phyloP scores from a whole-genome alignment of 2,797 vertebrate genomes.

The Anabacerthia variegaticeps region DNA sequence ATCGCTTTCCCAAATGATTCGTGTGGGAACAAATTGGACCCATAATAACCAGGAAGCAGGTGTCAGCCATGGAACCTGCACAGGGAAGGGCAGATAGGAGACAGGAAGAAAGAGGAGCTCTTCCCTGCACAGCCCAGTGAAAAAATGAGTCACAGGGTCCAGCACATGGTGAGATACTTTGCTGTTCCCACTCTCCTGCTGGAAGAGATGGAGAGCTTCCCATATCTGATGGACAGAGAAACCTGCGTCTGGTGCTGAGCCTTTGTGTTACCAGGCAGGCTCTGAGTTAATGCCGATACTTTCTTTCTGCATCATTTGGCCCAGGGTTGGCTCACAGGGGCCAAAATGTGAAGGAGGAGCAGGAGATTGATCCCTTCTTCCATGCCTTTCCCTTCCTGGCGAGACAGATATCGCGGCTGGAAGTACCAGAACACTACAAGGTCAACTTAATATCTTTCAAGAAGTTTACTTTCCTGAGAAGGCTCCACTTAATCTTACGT shows the following conservation, averaged over 20 bases:
- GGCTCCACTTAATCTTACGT: not conserved
- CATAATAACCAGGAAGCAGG: not conserved
- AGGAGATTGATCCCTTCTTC: not conserved
- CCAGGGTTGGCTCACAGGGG: not conserved
- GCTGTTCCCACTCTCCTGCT: not conserved
- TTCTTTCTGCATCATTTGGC: not conserved
- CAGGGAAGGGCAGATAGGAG: not conserved
- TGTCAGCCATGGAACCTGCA: not conserved
- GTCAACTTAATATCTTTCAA: not conserved
- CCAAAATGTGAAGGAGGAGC: not conserved
- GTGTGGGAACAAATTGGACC: not conserved
- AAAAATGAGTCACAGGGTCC: not conserved
- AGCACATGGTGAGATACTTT: not conserved
- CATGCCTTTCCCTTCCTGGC: not conserved
- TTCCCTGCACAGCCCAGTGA: not conserved
- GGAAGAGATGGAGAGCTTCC: not conserved
- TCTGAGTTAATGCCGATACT: not conserved
- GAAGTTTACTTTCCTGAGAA: not conserved
- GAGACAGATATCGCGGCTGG: not conserved
- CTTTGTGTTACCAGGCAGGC: not conserved
- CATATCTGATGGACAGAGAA: not conserved
- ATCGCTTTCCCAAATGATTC: fast-evolving
- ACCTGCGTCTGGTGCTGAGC: not conserved
- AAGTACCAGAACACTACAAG: fast-evolving
- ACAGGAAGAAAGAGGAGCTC: not conserved